Evolutionary conservation across 2,888 invertebrate genomes (phyloP).

Genomic region (Sympetrum striolatum): DNA sequence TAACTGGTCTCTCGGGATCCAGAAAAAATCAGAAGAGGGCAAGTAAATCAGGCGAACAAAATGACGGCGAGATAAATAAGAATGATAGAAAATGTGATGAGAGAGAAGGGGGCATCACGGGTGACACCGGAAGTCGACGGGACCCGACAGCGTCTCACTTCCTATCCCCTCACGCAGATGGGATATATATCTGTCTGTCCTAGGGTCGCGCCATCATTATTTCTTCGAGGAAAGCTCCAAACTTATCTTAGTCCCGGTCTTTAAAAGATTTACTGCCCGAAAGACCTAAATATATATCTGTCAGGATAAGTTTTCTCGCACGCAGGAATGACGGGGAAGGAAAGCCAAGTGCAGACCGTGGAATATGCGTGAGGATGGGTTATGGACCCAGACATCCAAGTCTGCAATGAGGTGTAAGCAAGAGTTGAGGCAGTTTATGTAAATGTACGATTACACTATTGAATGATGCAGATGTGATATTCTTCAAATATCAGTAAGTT

Average conservation of each 20-base stretch:
- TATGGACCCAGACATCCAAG: background rate
- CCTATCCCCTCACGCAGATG: background rate
- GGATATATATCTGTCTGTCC: background rate
- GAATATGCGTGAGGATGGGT: background rate
- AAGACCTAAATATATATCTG: constrained; percentile 12
- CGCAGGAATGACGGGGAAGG: background rate
- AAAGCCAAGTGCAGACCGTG: background rate
- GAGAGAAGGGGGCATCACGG: background rate
- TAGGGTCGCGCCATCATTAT: background rate
- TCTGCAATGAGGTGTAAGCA: background rate
- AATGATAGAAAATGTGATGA: background rate
- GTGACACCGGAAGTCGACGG: background rate
- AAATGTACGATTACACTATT: background rate
- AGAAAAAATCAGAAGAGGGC: background rate
- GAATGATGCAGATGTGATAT: background rate
- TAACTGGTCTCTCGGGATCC: background rate
- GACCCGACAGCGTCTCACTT: background rate
- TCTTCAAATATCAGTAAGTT: no score
- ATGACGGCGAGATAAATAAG: background rate
- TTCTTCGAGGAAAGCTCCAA: background rate
- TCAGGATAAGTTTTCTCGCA: background rate
- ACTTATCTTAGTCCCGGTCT: background rate
- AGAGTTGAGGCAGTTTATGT: background rate
- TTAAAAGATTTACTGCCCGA: constrained; percentile 12
- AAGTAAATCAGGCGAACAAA: background rate